phyloP scores from a whole-genome alignment of 2,797 vertebrate species.

The Tenualosa thibaudeaui region DNA sequence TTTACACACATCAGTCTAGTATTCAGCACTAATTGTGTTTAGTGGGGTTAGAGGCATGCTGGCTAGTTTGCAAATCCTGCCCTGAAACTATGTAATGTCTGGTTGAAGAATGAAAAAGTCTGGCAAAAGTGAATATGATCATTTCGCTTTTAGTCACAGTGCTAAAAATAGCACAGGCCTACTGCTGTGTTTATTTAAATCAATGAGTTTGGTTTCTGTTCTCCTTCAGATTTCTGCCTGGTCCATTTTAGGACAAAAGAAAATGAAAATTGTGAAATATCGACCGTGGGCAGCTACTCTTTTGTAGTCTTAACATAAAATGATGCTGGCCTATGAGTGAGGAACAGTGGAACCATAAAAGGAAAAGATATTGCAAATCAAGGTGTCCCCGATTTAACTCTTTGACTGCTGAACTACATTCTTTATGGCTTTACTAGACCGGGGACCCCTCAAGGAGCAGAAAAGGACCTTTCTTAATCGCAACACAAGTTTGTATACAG shows the following conservation, averaged over 20 bases:
- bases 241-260: not conserved
- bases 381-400: not conserved
- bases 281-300: not conserved
- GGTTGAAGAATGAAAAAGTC: not conserved
- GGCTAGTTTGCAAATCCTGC: not conserved
- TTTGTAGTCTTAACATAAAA: not conserved
- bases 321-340: too few species aligned
- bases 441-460: too few species aligned
- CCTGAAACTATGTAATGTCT: not conserved
- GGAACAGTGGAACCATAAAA: not conserved
- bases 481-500: too few species aligned
- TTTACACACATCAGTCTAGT: not conserved
- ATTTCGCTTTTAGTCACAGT: not conserved
- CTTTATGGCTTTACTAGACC: not conserved
- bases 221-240: not conserved
- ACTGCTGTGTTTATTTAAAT: not conserved
- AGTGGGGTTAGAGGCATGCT: not conserved
- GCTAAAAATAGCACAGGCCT: not conserved
- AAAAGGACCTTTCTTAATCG: too few species aligned
- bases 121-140: not conserved
- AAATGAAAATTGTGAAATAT: not conserved
- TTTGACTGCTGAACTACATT: not conserved
- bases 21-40: not conserved
- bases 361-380: not conserved
- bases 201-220: not conserved